Conservation (phyloP, 2,113 vertebrate species). For the Corythornis vintsioides region DNA sequence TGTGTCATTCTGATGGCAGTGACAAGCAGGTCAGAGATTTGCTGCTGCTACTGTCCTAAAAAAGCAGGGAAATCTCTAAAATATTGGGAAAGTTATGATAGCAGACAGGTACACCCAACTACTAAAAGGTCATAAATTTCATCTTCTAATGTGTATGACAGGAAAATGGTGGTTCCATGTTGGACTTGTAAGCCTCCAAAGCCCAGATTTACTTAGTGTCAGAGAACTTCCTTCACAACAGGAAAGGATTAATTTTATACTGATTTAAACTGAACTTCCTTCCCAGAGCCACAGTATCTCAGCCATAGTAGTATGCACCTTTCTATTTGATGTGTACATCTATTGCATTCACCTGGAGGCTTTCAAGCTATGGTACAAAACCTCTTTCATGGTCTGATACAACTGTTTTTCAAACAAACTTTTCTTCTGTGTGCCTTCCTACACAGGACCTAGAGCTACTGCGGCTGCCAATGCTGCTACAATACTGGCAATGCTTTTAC, state of each 20-base stretch:
- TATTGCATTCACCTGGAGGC: not conserved
- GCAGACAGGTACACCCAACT: not conserved
- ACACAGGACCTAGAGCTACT: not conserved
- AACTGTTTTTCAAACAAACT: not conserved
- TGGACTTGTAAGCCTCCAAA: not conserved
- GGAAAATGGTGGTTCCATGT: not conserved
- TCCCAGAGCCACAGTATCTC: not conserved
- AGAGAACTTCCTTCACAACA: not conserved
- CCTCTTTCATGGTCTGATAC: not conserved
- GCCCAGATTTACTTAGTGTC: not conserved
- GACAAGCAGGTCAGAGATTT: not conserved
- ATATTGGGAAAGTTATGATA: not conserved
- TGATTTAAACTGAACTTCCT: not conserved
- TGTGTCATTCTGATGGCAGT: not conserved
- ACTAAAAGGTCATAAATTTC: not conserved
- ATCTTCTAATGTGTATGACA: not conserved
- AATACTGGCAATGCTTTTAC: not conserved
- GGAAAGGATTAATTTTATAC: not conserved
- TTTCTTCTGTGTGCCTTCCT: not conserved
- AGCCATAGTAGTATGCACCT: not conserved
- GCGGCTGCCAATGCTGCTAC: not conserved
- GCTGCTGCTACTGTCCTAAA: not conserved
- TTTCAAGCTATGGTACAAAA: not conserved
- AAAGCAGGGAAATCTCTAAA: not conserved
- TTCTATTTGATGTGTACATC: not conserved